These are phyloP conservation scores for Hippocampus kuda DNA, from an alignment of 2,797 vertebrate species.

Conservation along the genomic window DNA sequence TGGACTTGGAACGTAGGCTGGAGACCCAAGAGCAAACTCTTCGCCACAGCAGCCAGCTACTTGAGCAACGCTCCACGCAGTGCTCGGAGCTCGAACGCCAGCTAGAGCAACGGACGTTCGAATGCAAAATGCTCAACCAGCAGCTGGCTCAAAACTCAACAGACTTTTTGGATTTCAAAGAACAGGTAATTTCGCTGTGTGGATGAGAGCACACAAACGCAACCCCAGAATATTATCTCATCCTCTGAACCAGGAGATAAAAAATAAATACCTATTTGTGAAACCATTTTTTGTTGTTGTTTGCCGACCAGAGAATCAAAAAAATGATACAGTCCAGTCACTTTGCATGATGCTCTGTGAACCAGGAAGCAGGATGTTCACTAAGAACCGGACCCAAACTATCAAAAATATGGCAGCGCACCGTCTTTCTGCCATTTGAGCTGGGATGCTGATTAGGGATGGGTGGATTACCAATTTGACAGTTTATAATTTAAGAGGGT, in stretches of 20 bases:
- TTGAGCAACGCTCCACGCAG: conserved; percentile 60
- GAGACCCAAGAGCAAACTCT: conserved; percentile 70
- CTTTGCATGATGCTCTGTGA: background rate
- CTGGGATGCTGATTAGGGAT: too few species aligned
- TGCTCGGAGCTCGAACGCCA: conserved; percentile 19
- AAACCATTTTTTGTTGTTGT: background rate
- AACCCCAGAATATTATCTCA: background rate
- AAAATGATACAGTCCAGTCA: background rate
- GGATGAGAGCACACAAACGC: background rate
- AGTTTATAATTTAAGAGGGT: too few species aligned
- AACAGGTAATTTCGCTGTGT: conserved; percentile 62
- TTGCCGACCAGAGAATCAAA: background rate
- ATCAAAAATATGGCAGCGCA: background rate
- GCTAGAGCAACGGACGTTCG: conserved; percentile 69
- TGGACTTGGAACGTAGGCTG: conserved; percentile 69
- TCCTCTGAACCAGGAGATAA: background rate
- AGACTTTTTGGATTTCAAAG: conserved; percentile 65
- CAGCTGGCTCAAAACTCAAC: conserved; percentile 65
- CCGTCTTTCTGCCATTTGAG: too few species aligned
- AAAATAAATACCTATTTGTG: background rate
- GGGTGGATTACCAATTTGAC: too few species aligned
- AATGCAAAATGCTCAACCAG: conserved; percentile 64
- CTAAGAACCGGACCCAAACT: too few species aligned
- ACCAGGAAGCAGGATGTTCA: too few species aligned
- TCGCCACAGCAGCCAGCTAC: conserved; percentile 60